phyloP scores from a whole-genome alignment of 1,140 invertebrate species.

The Dolichoris vasculosae region DNA sequence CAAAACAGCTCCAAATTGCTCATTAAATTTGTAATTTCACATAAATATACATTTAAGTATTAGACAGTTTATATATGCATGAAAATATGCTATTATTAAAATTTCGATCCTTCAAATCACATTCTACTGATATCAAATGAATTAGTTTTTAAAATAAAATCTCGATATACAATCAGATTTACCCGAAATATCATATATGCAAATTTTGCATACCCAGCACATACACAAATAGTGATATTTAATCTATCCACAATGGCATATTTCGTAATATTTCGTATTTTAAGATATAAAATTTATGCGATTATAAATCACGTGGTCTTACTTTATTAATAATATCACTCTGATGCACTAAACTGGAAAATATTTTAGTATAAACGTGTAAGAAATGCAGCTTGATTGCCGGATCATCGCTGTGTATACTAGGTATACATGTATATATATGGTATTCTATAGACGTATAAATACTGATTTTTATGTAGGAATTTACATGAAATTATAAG shows the following conservation, averaged over 20 bases:
- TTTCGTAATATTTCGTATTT: neutral
- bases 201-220: neutral
- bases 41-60: neutral
- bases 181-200: neutral
- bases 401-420: neutral
- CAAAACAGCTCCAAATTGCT: neutral
- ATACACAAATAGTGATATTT: neutral
- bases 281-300: neutral
- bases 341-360: neutral
- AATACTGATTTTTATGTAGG: neutral
- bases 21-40: neutral
- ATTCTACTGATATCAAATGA: neutral
- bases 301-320: neutral
- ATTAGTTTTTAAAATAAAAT: neutral
- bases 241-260: neutral
- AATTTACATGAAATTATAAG: neutral
- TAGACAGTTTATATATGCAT: neutral
- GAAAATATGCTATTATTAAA: neutral
- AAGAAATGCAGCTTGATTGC: constrained; percentile 13
- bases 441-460: neutral
- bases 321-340: neutral
- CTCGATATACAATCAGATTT: neutral
- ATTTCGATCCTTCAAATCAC: neutral
- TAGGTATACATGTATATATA: neutral
- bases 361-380: neutral